Evolutionary conservation across 1,140 invertebrate genomes (phyloP), one percentile per base, ranked within the genome.

Genomic region (Eciton burchellii): DNA sequence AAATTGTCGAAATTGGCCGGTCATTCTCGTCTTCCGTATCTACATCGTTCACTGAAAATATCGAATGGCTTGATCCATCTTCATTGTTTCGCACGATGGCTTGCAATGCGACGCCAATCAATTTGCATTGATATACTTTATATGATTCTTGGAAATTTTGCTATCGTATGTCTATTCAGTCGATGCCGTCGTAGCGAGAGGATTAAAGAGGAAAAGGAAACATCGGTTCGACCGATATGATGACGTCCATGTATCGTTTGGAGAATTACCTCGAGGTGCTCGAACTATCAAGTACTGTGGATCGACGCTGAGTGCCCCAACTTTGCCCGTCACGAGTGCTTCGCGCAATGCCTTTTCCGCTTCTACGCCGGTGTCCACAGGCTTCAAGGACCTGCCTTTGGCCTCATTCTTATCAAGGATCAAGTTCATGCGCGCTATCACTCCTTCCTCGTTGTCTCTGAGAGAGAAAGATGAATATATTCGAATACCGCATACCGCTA

Each of bases 291-390:
- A 92, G 91, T 96, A 97, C 74, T 96, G 95, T 0, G 97, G 96
- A 93, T 98, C 97, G 0, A 98, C 95, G 11, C 95, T 95, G 0
- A 98, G 92, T 41, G 96, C 96, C 0, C 97, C 98, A 19, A 98
- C 96, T 88, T 94, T 95, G 21, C 97, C 97, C 2, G 91, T 95
- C 5, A 94, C 92, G 14, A 98, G 94, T 8, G 96, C 96, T 70
- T 97, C 96, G 85, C 95, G 94, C 4, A 98, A 92, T 0, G 95
- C 95, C 90, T 89, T 96, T 93, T 87, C 87, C 4, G 76, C 76
- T 1, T 83, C 92, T 5, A 93, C 91, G 14, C 94, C 94, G 0
- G 93, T 94, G 3, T 95, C 94, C 26, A 91, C 79, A 5, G 93
- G 91, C 68, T 91, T 92, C 41, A 95, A 85, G 19, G 95, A 92